phyloP scores from a whole-genome alignment of 2,113 vertebrate species.

The Datnioides undecimradiatus region DNA sequence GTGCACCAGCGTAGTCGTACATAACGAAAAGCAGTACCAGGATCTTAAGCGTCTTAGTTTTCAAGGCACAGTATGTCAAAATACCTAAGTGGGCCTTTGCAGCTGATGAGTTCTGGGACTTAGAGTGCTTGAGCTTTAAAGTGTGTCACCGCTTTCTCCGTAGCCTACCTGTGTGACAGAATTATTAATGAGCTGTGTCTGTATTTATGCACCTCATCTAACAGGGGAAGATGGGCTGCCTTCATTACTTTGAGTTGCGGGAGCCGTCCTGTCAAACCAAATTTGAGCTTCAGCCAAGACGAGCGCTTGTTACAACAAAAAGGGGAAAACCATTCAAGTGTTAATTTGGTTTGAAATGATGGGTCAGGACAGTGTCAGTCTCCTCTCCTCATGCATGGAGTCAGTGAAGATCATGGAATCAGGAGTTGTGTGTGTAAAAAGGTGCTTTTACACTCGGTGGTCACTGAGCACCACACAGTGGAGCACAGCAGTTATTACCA shows the following conservation, averaged over 20 bases:
- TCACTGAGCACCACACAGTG: conserved; percentile 77
- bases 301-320: conserved; percentile 74
- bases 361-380: conserved; percentile 59
- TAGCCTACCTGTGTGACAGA: conserved; percentile 79
- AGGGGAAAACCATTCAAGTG: conserved; percentile 77
- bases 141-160: conserved; percentile 63
- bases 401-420: conserved; percentile 2
- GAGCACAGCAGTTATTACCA: conserved; percentile 41
- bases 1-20: background rate
- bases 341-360: conserved; percentile 80
- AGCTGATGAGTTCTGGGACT: conserved; percentile 29
- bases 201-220: conserved; percentile 82
- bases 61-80: background rate
- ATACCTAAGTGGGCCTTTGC: conserved; percentile 20
- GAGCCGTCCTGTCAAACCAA: conserved; percentile 73
- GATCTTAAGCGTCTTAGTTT: conserved; percentile 4
- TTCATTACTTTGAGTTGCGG: conserved; percentile 64
- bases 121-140: conserved; percentile 47
- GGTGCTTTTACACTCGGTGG: conserved; percentile 14
- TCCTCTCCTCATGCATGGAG: conserved; percentile 29
- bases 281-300: conserved; percentile 72
- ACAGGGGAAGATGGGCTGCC: conserved; percentile 73
- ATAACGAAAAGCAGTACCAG: conserved; percentile 2
- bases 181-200: conserved; percentile 80
- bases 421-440: background rate